Evolutionary conservation across 35 echinoderm and acorn worm genomes (phyloP), one percentile per base, ranked within the genome.

Genomic region (Strongylocentrotus purpuratus): DNA sequence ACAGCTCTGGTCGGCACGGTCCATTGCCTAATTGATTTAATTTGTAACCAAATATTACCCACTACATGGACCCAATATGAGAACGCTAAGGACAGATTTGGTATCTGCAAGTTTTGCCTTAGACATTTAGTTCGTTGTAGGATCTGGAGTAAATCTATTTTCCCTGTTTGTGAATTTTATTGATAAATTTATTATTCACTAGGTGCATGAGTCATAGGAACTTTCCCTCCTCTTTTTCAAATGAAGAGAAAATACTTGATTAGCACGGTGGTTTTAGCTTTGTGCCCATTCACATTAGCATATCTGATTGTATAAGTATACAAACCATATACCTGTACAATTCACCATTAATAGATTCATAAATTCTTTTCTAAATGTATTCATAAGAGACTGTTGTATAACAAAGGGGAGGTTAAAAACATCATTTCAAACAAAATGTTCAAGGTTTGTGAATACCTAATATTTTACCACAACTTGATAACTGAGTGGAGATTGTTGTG

Each of bases 1-100:
- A 9, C 45, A 45, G 87, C 12, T 46, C 45, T 31, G 14, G 18
- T 89, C 87, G 32, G 32, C 32, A 89, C 20, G 87, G 33, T 31
- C 20, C 87, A 45, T 89, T 89, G 87, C 32, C 33, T 41, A 89
- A 89, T 89, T 46, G 87, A 89, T 89, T 89, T 45, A 28, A 89
- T 89, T 89, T 89, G 45, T 45, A 46, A 89, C 45, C 45, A 45
- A 46, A 89, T 89, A 89, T 89, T 46, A 78, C 22, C 65, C 65
- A 78, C 65, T 78, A n/a, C 10, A 13, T 55, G 1, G 50, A 55
- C 50, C 50, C 50, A 10, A 55, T 78, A 78, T 78, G 65, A 78
- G 65, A 78, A 78, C 50, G 50, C 50, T 55, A 55, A 2, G 65
- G 65, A 22, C 65, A 78, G 0, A 78, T 78, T 28, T 78, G 65